phyloP scores from a whole-genome alignment of 1,140 invertebrate species.

The Drosophila watanabei region DNA sequence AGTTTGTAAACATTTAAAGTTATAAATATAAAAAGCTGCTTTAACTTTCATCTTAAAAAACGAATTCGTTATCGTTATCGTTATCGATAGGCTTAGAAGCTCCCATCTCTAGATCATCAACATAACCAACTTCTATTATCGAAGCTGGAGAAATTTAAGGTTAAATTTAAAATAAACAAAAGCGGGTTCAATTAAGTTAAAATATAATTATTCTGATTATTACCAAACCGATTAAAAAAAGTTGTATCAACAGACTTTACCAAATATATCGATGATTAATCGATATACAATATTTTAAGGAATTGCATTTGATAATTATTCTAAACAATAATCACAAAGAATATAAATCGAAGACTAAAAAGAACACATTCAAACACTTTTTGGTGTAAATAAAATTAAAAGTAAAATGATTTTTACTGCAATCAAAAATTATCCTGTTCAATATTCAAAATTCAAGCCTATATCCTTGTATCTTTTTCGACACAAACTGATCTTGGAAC shows the following conservation, averaged over 20 bases:
- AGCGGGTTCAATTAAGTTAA: neutral
- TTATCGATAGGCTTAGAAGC: neutral
- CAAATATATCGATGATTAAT: neutral
- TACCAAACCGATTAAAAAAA: neutral
- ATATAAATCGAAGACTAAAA: neutral
- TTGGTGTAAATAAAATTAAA: too few relatives aligned
- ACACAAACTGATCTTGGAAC: neutral
- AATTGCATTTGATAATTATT: neutral
- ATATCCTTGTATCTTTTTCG: too few relatives aligned
- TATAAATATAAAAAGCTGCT: neutral
- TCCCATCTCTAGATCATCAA: neutral
- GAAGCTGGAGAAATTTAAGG: neutral
- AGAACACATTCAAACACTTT: neutral
- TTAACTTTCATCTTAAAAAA: too few relatives aligned
- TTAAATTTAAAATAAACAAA: neutral
- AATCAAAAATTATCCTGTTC: neutral
- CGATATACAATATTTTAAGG: neutral
- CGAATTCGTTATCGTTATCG: neutral
- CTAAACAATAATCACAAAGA: neutral
- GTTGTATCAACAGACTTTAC: neutral
- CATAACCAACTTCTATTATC: neutral
- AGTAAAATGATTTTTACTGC: neutral
- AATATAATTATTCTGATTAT: neutral
- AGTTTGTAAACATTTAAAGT: neutral
- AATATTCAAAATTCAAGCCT: neutral